phyloP scores from a whole-genome alignment of 2,888 invertebrate genomes.

The Xanthorhoe spadicearia region DNA sequence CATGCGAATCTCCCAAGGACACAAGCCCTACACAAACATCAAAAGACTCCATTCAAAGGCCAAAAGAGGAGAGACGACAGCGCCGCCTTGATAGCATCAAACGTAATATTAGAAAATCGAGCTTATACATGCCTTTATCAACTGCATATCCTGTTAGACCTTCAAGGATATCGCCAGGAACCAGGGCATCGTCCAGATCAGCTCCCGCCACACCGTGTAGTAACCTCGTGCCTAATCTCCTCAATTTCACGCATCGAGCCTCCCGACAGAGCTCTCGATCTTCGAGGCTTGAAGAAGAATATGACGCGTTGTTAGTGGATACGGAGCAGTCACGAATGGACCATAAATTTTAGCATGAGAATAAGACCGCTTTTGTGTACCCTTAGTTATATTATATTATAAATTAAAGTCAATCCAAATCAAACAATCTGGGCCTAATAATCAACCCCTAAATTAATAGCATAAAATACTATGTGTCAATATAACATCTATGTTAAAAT shows the following conservation, averaged over 20 bases:
- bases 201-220: constrained; percentile 93
- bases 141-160: constrained; percentile 66
- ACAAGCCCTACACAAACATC: constrained; percentile 93
- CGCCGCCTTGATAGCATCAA: constrained; percentile 71
- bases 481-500: constrained; percentile 44
- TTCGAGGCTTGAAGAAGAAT: constrained; percentile 83
- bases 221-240: constrained; percentile 86
- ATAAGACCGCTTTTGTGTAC: constrained; percentile 7
- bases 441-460: constrained; percentile 26
- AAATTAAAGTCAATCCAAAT: constrained; percentile 11
- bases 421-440: constrained; percentile 34
- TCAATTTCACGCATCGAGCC: constrained; percentile 85
- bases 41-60: constrained; percentile 88
- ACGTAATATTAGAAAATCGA: constrained; percentile 84
- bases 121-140: constrained; percentile 88
- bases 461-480: constrained; percentile 47
- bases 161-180: constrained; percentile 70
- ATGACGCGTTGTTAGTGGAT: constrained; percentile 86
- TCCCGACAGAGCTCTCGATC: constrained; percentile 78
- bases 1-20: constrained; percentile 89
- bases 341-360: constrained; percentile 69
- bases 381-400: not conserved
- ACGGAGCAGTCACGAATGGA: constrained; percentile 63
- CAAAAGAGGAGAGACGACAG: constrained; percentile 80
- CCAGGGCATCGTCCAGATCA: constrained; percentile 89